phyloP scores from a whole-genome alignment of 2,888 invertebrate genomes.

The Hyles lineata region DNA sequence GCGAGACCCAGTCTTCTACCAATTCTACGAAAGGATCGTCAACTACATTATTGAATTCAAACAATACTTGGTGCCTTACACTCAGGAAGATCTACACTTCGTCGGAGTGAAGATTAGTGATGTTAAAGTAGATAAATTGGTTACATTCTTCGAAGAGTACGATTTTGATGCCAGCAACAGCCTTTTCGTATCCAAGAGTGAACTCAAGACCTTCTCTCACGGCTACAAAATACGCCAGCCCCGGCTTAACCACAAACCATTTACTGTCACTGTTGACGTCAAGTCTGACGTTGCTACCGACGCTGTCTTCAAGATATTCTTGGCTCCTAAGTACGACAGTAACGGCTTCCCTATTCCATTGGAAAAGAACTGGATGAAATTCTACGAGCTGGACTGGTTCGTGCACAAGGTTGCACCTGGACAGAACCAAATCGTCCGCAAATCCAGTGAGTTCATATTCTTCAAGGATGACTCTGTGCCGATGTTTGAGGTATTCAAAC shows the following conservation, averaged over 20 bases:
- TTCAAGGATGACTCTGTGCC: slow-evolving; percentile 87
- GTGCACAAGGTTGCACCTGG: slow-evolving; percentile 85
- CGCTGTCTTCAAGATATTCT: slow-evolving; percentile 86
- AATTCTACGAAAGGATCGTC: slow-evolving; percentile 86
- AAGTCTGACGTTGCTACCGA: slow-evolving; percentile 84
- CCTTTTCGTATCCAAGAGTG: slow-evolving; percentile 58
- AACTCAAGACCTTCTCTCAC: slow-evolving; percentile 64
- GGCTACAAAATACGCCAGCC: slow-evolving; percentile 86
- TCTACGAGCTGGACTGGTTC: slow-evolving; percentile 86
- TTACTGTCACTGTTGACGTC: slow-evolving; percentile 85
- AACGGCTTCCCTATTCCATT: slow-evolving; percentile 80
- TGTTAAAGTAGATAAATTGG: slow-evolving; percentile 85
- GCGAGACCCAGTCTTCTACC: slow-evolving; percentile 90
- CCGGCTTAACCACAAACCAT: slow-evolving; percentile 89
- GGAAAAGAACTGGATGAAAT: slow-evolving; percentile 84
- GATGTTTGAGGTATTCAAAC: slow-evolving; percentile 84
- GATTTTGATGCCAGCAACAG: slow-evolving; percentile 86
- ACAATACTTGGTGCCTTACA: slow-evolving; percentile 84
- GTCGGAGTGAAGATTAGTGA: slow-evolving; percentile 85
- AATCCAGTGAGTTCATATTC: slow-evolving; percentile 86
- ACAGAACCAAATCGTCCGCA: slow-evolving; percentile 86
- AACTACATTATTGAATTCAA: slow-evolving; percentile 86
- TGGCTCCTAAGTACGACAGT: slow-evolving; percentile 89
- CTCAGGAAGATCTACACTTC: slow-evolving; percentile 82
- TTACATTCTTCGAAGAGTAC: slow-evolving; percentile 88